Percentiles rank a stretch among this genome's conserved stretches.
Conservation (phyloP, 2,888 invertebrate genomes). For the Drosophila putrida region DNA sequence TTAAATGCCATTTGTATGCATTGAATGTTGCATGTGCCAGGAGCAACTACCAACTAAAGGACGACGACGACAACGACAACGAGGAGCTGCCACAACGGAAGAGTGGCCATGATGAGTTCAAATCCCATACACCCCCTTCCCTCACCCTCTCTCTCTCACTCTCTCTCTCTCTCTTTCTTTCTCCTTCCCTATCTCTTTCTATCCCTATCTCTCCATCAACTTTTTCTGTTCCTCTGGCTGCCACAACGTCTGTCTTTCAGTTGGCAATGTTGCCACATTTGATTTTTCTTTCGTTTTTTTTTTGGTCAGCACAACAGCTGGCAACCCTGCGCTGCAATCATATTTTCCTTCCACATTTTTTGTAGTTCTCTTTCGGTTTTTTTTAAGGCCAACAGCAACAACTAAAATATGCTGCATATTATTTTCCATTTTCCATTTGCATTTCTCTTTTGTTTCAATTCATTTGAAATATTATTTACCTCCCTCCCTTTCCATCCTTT, state of each 20-base stretch:
- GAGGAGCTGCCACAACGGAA: slow-evolving; percentile 31
- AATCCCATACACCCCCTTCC: slow-evolving; percentile 12
- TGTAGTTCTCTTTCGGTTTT: slow-evolving; percentile 11
- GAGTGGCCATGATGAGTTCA: slow-evolving; percentile 43
- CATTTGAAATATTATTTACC: slow-evolving; percentile 64
- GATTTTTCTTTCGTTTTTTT: slow-evolving; percentile 35
- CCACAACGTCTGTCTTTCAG: neutral
- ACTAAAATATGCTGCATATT: slow-evolving; percentile 75
- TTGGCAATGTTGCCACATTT: slow-evolving; percentile 66
- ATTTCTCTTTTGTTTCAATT: slow-evolving; percentile 70
- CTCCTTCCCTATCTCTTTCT: neutral
- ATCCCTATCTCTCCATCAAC: neutral
- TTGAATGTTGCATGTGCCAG: slow-evolving; percentile 78
- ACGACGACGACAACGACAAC: slow-evolving; percentile 16
- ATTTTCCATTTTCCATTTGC: slow-evolving; percentile 60
- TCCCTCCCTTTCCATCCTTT: neutral
- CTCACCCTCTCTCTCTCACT: no score
- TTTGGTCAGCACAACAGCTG: slow-evolving; percentile 54
- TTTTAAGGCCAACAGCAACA: slow-evolving; percentile 42
- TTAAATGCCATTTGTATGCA: slow-evolving; percentile 84
- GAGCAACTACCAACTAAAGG: slow-evolving; percentile 37
- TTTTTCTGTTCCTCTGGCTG: slow-evolving; percentile 4
- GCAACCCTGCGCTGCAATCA: slow-evolving; percentile 53
- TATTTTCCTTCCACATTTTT: slow-evolving; percentile 38
- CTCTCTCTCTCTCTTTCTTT: neutral